Percentiles rank a stretch among this genome's conserved stretches.
phyloP scores from a whole-genome alignment of 2,888 invertebrate species.

The Mythimna impura region DNA sequence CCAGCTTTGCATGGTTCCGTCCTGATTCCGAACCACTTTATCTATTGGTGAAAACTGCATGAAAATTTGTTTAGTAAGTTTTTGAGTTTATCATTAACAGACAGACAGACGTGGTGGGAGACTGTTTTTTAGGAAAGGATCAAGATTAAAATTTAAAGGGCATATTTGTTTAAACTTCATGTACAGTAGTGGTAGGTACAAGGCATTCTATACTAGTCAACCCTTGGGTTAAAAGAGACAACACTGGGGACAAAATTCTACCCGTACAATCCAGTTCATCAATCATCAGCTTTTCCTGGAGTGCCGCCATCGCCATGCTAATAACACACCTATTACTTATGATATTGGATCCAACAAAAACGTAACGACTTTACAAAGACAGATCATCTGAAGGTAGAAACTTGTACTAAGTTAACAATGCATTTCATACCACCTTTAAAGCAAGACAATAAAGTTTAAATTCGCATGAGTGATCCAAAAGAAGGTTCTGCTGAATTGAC shows the following conservation, averaged over 20 bases:
- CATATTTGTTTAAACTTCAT: no score
- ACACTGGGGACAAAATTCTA: background rate
- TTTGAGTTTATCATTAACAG: no score
- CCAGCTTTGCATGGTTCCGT: no score
- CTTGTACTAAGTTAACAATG: slow-evolving; percentile 38
- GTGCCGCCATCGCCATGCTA: slow-evolving; percentile 49
- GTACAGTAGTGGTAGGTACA: no score
- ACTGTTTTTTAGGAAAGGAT: no score
- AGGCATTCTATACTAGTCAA: no score
- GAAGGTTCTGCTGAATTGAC: slow-evolving; percentile 67
- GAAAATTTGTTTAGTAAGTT: no score
- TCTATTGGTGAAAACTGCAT: no score
- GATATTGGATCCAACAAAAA: slow-evolving; percentile 68
- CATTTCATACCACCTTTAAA: slow-evolving; percentile 6
- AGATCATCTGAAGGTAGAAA: slow-evolving; percentile 66
- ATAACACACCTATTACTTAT: slow-evolving; percentile 64
- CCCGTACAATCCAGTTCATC: slow-evolving; percentile 11
- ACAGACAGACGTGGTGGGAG: no score
- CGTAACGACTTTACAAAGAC: slow-evolving; percentile 66
- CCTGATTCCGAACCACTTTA: no score
- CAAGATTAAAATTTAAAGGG: no score
- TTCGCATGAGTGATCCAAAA: slow-evolving; percentile 34
- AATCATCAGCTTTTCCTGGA: slow-evolving; percentile 24
- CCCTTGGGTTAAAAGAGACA: no score
- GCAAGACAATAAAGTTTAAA: slow-evolving; percentile 47